A percentile compares a stretch with the other conserved stretches of the same genome.
Evolutionary conservation across 2,888 invertebrate species (phyloP).

Genomic region (Diaprepes abbreviatus): DNA sequence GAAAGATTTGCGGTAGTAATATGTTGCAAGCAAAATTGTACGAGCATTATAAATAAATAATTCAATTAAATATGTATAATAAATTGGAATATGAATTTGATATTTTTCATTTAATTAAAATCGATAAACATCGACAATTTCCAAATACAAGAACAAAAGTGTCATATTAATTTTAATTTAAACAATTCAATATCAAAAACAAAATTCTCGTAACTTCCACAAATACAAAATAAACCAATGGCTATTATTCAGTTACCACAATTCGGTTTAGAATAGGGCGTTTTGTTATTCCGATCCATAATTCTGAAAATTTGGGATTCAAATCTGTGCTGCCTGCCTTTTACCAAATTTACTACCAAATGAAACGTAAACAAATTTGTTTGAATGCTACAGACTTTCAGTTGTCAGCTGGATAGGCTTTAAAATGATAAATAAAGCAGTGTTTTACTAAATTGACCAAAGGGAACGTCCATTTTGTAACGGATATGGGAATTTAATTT

Average conservation of each 20-base stretch:
- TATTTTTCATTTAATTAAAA: too few species aligned
- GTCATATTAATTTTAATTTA: background rate
- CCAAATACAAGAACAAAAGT: background rate
- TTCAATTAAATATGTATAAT: too few species aligned
- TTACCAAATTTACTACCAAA: constrained; percentile 53
- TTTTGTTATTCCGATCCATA: constrained; percentile 17
- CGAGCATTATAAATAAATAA: too few species aligned
- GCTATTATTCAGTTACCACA: constrained; percentile 12
- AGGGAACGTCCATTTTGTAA: constrained; percentile 10
- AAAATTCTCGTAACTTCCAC: constrained; percentile 1
- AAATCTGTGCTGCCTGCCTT: constrained; percentile 20
- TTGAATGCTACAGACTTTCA: constrained; percentile 14
- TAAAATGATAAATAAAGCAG: constrained; percentile 15
- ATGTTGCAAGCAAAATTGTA: too few species aligned
- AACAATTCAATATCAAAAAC: background rate
- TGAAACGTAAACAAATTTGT: constrained; percentile 55
- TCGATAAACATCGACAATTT: too few species aligned
- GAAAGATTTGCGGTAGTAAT: too few species aligned
- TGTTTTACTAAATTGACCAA: constrained; percentile 9
- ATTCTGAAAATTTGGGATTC: constrained; percentile 23
- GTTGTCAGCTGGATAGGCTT: constrained; percentile 11
- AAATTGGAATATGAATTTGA: too few species aligned
- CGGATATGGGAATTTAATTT: background rate
- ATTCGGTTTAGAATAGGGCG: background rate
- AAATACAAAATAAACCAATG: constrained; percentile 10